These are phyloP conservation scores for Pseudomyrmex cubaensis DNA, from an alignment of 1,140 invertebrate species.

Conservation along the genomic window DNA sequence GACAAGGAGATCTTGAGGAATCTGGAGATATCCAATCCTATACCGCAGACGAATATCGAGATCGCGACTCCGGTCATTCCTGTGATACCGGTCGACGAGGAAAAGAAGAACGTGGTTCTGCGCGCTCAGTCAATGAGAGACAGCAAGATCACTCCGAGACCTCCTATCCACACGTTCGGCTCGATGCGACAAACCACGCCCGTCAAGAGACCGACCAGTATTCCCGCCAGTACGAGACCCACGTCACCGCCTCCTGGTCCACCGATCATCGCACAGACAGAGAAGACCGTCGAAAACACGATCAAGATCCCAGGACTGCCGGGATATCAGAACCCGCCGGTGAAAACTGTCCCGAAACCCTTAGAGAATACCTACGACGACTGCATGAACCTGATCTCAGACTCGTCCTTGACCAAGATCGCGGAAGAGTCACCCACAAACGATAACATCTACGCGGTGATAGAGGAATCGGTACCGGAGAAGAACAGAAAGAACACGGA, in stretches of 20 bases:
- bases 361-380: slow-evolving; percentile 89
- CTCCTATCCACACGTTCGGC: slow-evolving; percentile 90
- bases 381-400: slow-evolving; percentile 89
- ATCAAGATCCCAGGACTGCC: slow-evolving; percentile 83
- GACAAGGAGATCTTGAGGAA: slow-evolving; percentile 90
- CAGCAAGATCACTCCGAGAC: slow-evolving; percentile 85
- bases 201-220: slow-evolving; percentile 89
- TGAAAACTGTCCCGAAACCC: slow-evolving; percentile 59
- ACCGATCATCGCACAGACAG: slow-evolving; percentile 79
- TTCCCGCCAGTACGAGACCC: slow-evolving; percentile 87
- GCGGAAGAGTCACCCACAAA: slow-evolving; percentile 87
- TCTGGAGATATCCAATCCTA: slow-evolving; percentile 93
- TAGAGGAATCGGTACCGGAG: slow-evolving; percentile 88
- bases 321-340: slow-evolving; percentile 85
- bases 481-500: slow-evolving; percentile 70
- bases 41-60: slow-evolving; percentile 89
- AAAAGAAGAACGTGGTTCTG: slow-evolving; percentile 87
- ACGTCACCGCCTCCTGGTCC: slow-evolving; percentile 89
- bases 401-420: slow-evolving; percentile 87
- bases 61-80: slow-evolving; percentile 86
- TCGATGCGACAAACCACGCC: slow-evolving; percentile 89
- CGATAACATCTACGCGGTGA: slow-evolving; percentile 95
- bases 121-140: slow-evolving; percentile 92
- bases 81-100: slow-evolving; percentile 81
- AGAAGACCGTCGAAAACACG: slow-evolving; percentile 76